phyloP scores from a whole-genome alignment of 92 coral and sea anemone genomes.

The Epizoanthus rinbou region DNA sequence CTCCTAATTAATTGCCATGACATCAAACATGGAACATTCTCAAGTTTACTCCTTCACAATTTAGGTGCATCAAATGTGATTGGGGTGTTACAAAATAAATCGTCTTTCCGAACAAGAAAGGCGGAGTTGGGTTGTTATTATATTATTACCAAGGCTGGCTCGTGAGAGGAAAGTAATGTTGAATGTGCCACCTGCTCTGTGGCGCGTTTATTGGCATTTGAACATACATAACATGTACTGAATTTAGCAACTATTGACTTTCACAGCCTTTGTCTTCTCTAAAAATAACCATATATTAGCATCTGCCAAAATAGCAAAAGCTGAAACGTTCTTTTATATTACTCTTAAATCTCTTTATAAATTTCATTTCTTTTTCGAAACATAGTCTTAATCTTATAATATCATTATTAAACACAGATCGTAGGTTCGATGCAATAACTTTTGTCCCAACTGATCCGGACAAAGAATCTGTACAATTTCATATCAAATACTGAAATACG shows the following conservation, averaged over 20 bases:
- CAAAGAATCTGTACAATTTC: constrained; percentile 22
- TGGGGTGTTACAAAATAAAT: no score
- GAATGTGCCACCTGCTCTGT: constrained; percentile 13
- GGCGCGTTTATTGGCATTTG: constrained; percentile 1
- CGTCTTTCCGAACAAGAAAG: background rate
- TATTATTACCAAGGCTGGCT: no score
- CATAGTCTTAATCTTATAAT: background rate
- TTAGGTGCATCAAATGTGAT: no score
- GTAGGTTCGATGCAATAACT: background rate
- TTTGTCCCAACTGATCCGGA: background rate
- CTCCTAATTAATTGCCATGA: no score
- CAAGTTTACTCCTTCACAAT: no score
- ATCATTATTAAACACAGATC: background rate
- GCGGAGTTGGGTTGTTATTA: background rate
- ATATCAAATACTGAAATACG: background rate
- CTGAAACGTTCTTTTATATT: background rate
- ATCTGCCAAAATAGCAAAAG: background rate
- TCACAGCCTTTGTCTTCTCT: no score
- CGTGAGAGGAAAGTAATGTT: background rate
- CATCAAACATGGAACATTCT: no score
- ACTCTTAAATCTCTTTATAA: constrained; percentile 5
- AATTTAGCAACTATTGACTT: background rate
- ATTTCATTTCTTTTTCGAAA: background rate
- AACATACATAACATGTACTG: background rate
- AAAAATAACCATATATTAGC: background rate